phyloP scores from a whole-genome alignment of 2,113 vertebrate species.

The Deroptyus accipitrinus region DNA sequence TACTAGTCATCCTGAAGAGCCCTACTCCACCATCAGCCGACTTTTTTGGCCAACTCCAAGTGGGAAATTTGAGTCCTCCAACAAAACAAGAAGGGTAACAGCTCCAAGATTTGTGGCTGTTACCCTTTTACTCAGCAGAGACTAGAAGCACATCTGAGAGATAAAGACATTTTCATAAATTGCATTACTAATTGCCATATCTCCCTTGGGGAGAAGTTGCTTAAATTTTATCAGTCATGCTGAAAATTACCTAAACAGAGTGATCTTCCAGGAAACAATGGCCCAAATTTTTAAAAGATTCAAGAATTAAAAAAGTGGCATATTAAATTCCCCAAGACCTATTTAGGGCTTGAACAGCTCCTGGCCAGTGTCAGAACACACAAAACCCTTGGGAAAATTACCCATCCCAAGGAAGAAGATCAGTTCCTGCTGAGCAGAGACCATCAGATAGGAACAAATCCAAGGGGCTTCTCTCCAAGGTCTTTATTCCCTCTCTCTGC shows the following conservation, averaged over 20 bases:
- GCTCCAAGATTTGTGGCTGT: background rate
- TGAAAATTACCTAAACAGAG: background rate
- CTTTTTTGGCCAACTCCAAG: background rate
- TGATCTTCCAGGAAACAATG: background rate
- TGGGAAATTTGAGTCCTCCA: background rate
- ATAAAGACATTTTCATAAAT: background rate
- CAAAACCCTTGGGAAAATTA: background rate
- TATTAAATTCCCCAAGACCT: background rate
- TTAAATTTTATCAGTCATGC: background rate
- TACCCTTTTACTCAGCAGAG: background rate
- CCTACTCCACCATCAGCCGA: background rate
- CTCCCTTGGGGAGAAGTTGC: background rate
- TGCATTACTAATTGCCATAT: background rate
- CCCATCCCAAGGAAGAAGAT: background rate
- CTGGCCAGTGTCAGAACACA: background rate
- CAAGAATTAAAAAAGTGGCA: background rate
- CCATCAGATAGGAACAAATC: background rate
- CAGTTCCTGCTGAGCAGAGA: background rate
- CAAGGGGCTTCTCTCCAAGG: background rate
- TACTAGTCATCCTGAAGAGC: conserved; percentile 1
- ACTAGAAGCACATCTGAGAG: background rate
- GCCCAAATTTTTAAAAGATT: background rate
- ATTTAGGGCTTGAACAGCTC: background rate
- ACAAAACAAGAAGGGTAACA: background rate
- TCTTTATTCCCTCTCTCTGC: background rate